Base-by-base conservation (phyloP, 2,888 invertebrate species). In the Dasypolia templi region DNA sequence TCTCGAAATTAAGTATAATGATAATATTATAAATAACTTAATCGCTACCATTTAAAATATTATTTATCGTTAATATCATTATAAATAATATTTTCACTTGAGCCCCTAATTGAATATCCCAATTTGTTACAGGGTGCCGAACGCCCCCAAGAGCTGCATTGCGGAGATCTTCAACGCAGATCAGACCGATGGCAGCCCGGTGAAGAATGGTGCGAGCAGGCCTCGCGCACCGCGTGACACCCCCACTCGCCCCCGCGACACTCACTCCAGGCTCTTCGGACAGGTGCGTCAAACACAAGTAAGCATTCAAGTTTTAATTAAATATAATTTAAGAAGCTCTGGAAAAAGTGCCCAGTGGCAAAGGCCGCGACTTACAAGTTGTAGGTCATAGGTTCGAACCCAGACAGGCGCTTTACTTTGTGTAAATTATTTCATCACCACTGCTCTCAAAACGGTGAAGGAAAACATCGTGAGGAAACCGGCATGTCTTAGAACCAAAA, bases 221-320 rank as follows among this genome's bases (percentile, higher is more conserved):
- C 92, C 94, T 14, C 95, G 96, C 82, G 94, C 95, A 81, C 94
- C 96, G 80, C 96, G 97, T 85, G 97, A 97, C 92, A 97, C 97
- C 44, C 96, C 96, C 3, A 95, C 97, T 68, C 96, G 97, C 81
- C 97, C 97, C 75, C 96, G 97, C 84, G 97, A 97, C 94, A 97
- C 97, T 29, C 96, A 97, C 95, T 96, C 97, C 88, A 94, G 97
- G 77, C 96, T 97, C 85, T 97, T 97, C 89, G 97, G 97, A 89
- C 95, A 95, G 92, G 93, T 93, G 76, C 72, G 88, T 67, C 83
- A 79, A 69, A 4, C 66, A 65, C 79, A 82, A 70, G 83, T 82
- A 82, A 79, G 83, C 56, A 65, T 32, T 35, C n/a, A 58, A 17
- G 6, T 63, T 35, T 55, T 58, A 72, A 35, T 55, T 22, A 22